phyloP scores from a whole-genome alignment of 2,797 vertebrate species.

The Gallinago stenura region DNA sequence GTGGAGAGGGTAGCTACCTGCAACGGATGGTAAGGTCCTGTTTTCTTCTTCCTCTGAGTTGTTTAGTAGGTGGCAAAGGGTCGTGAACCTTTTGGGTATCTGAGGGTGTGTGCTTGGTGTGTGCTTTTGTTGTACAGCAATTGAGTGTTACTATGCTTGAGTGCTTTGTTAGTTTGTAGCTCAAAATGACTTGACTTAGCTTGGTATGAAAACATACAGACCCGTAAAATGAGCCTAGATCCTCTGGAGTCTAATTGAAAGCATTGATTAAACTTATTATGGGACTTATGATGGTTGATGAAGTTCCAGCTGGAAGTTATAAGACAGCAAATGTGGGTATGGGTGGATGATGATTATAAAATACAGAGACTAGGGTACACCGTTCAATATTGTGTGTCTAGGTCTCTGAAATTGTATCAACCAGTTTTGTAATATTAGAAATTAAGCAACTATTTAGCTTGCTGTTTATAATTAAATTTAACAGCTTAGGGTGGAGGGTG shows the following conservation, averaged over 20 bases:
- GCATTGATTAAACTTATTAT: background rate
- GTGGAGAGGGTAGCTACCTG: background rate
- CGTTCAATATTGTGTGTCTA: background rate
- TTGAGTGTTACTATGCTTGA: too few relatives aligned
- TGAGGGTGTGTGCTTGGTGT: background rate
- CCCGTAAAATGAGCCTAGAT: background rate
- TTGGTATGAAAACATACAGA: background rate
- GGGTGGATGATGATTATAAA: background rate
- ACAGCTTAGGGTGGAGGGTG: background rate
- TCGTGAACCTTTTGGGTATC: background rate
- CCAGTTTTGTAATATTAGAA: background rate
- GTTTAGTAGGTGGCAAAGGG: background rate
- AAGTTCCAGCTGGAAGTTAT: background rate
- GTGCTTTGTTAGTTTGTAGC: background rate
- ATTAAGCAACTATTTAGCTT: background rate
- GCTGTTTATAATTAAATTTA: background rate
- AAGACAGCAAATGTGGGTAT: background rate
- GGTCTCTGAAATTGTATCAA: background rate
- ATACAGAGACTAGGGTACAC: background rate
- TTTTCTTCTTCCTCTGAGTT: background rate
- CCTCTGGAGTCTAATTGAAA: background rate
- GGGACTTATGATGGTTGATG: background rate
- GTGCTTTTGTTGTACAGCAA: rapidly evolving
- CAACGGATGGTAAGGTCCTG: rapidly evolving
- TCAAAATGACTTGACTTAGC: background rate